Evolutionary conservation across 2,113 vertebrate genomes (phyloP).

Genomic region (Corythornis vintsioides): DNA sequence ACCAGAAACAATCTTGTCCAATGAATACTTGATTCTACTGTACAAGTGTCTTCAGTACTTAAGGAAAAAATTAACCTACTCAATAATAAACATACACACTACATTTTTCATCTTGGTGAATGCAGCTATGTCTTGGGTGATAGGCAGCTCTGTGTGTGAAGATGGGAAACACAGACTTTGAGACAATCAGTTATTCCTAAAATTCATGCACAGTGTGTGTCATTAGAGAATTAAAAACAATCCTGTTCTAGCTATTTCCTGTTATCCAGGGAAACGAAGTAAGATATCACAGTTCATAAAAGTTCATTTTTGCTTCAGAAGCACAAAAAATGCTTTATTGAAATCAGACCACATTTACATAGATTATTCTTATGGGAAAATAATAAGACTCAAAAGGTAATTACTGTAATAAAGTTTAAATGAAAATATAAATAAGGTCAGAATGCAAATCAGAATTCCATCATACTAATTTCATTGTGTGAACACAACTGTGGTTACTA

Average conservation of each 20-base stretch:
- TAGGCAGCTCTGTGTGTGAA: not conserved
- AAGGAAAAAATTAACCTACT: not conserved
- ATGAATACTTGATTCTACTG: not conserved
- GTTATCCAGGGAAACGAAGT: not conserved
- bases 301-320: not conserved
- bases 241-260: not conserved
- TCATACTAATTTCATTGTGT: not conserved
- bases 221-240: not conserved
- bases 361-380: not conserved
- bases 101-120: not conserved
- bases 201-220: fast-evolving
- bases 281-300: not conserved
- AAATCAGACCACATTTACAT: not conserved
- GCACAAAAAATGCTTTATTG: not conserved
- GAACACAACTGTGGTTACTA: not conserved
- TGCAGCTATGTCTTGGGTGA: not conserved
- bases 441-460: not conserved
- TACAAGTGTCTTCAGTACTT: not conserved
- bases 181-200: not conserved
- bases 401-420: not conserved
- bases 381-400: not conserved
- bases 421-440: not conserved
- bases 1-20: not conserved
- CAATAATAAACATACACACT: not conserved
- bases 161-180: not conserved